These are phyloP conservation scores for Urocyon cinereoargenteus DNA, from an alignment of 2,797 vertebrate species.

Conservation along the genomic window DNA sequence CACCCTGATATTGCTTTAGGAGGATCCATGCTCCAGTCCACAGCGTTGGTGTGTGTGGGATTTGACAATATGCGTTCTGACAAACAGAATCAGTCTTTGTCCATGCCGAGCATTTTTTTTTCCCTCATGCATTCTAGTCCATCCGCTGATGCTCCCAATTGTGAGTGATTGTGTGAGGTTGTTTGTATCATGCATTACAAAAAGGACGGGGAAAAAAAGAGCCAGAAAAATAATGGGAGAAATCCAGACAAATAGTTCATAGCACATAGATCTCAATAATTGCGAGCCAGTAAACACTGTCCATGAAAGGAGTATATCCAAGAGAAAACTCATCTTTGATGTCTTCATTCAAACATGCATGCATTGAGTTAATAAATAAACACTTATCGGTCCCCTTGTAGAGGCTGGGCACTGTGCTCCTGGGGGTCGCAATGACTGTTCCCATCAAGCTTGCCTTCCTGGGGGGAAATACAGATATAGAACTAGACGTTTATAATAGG, in stretches of 20 bases:
- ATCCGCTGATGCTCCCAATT: background rate
- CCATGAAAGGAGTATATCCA: background rate
- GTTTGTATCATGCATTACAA: background rate
- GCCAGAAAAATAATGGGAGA: background rate
- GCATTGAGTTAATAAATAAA: background rate
- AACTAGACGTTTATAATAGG: background rate
- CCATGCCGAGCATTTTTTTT: background rate
- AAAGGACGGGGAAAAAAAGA: background rate
- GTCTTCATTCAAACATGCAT: background rate
- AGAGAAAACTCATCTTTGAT: background rate
- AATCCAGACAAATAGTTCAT: background rate
- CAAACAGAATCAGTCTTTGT: constrained; percentile 72
- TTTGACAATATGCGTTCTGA: constrained; percentile 70
- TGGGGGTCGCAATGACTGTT: background rate
- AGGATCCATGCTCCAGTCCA: constrained; percentile 11
- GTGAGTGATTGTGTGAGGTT: background rate
- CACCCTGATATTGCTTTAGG: background rate
- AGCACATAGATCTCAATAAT: background rate
- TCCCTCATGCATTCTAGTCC: background rate
- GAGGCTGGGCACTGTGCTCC: background rate
- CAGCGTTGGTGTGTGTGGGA: constrained; percentile 62
- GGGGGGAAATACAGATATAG: background rate
- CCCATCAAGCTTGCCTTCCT: too few species aligned
- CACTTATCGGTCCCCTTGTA: background rate
- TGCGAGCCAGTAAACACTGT: background rate